phyloP scores from a whole-genome alignment of 2,888 invertebrate genomes.

The Lasioglossum figueresi region DNA sequence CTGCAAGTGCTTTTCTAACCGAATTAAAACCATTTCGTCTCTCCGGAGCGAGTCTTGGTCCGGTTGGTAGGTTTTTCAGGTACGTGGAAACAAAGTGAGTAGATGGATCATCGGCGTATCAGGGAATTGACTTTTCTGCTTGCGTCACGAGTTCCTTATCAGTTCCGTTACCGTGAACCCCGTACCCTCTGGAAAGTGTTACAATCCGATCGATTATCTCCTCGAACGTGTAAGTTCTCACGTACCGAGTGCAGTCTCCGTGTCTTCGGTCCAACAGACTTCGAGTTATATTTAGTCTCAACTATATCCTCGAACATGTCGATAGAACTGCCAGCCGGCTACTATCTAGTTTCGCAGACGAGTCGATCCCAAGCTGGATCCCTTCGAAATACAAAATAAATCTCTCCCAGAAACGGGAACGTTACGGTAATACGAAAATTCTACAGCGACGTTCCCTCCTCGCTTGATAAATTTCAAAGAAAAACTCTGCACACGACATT shows the following conservation, averaged over 20 bases:
- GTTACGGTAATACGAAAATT: background rate
- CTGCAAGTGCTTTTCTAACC: background rate
- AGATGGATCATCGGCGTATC: background rate
- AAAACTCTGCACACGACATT: background rate
- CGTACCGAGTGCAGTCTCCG: slow-evolving; percentile 21
- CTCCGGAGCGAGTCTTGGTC: too few relatives aligned
- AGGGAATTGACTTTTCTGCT: slow-evolving; percentile 25
- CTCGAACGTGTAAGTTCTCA: slow-evolving; percentile 31
- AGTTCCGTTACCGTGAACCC: background rate
- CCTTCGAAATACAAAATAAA: background rate
- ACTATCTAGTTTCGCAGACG: background rate
- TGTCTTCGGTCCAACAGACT: slow-evolving; percentile 25
- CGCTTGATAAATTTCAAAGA: background rate
- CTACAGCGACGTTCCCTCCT: too few relatives aligned
- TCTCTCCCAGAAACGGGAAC: background rate
- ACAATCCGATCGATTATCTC: slow-evolving; percentile 44
- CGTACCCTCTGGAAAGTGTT: slow-evolving; percentile 14
- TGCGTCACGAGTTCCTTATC: slow-evolving; percentile 32
- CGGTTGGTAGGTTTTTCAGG: background rate
- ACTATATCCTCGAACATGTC: slow-evolving; percentile 16
- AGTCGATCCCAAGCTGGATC: background rate
- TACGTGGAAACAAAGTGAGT: background rate
- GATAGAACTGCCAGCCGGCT: slow-evolving; percentile 13
- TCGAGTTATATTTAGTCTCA: slow-evolving; percentile 27
- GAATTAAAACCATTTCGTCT: background rate